Base-by-base conservation (phyloP, 2,113 vertebrate genomes). In the Nannospalax galili region DNA sequence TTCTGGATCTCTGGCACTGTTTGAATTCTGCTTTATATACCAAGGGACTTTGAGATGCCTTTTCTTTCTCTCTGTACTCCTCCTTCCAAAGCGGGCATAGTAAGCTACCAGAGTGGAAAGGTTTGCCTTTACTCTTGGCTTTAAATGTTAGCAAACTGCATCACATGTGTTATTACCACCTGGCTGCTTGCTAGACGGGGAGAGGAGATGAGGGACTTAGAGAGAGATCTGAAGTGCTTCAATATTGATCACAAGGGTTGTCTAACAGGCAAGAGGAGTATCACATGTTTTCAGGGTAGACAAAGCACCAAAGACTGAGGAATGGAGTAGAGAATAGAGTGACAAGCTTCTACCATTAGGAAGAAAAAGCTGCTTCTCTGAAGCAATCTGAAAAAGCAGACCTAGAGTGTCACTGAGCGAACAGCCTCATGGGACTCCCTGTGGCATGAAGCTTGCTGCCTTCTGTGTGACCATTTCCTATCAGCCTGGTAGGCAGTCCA, bases 51-150 rank as follows among this genome's bases (percentile, higher is more conserved):
- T 45, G 4, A 75, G 16, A 16, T 92, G 12, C 35, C 16, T 7
- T 84, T 90, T 91, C 40, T 67, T 77, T 78, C 30, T 4, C 62
- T 56, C 10, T 9, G 37, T 73, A 65, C 28, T 58, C 52, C 88
- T 88, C 70, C 67, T 30, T 82, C 74, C 60, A 92, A 95, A 77
- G 45, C 37, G 94, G 96, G 93, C 35, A 89, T 2, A 14, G 65
- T 58, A 75, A 89, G 79, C 84, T 86, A 58, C 20, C 42, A 84
- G 56, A 6, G n/a, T 77, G 45, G 45, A 62, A 86, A 24, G 67
- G 45, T 95, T 69, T 11, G 37, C 42, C 17, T 81, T 97, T 28
- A 72, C n/a, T 45, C 56, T 48, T 40, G 16, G 65, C 37, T 95
- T 91, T 91, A 88, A 92, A 52, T 81, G 30, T 58, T 60, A 92